Evolutionary conservation across 2,888 invertebrate genomes (phyloP).

Genomic region (Andrena praecox): DNA sequence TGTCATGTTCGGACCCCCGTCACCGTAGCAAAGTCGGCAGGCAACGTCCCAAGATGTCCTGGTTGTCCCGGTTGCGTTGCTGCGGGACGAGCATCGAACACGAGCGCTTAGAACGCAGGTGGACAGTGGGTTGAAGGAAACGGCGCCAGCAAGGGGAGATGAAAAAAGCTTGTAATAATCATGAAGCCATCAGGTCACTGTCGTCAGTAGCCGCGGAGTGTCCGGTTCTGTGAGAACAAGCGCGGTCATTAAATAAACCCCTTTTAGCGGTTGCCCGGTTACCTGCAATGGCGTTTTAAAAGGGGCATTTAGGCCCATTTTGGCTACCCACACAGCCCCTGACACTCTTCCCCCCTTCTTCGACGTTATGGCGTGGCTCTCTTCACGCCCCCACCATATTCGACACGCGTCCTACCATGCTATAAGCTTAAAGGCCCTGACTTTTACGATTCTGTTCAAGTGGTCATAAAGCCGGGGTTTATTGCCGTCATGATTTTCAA

Average conservation of each 20-base stretch:
- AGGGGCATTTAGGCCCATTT: conserved; percentile 83
- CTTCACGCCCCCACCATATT: conserved; percentile 82
- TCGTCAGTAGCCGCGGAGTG: conserved; percentile 66
- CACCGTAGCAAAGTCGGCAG: background rate
- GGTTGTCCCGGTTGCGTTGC: no score
- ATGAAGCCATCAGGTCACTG: conserved; percentile 75
- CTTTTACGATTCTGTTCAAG: conserved; percentile 87
- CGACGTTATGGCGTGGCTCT: conserved; percentile 61
- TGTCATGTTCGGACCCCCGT: background rate
- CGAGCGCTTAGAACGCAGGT: conserved; percentile 9
- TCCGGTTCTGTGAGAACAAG: conserved; percentile 62
- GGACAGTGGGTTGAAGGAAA: background rate
- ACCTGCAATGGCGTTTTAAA: conserved; percentile 79
- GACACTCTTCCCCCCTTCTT: conserved; percentile 70
- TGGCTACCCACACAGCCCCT: conserved; percentile 75
- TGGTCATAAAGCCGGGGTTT: conserved; percentile 87
- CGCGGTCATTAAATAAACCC: conserved; percentile 78
- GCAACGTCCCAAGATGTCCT: background rate
- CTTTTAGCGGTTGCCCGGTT: conserved; percentile 73
- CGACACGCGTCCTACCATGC: conserved; percentile 84
- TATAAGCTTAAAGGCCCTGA: conserved; percentile 85
- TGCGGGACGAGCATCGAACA: background rate
- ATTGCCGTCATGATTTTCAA: conserved; percentile 86
- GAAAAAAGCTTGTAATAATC: conserved; percentile 57
- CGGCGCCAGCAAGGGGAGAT: background rate